A percentile compares a stretch with the other conserved stretches of the same genome.
These are phyloP conservation scores for Pogonus chalceus DNA, from an alignment of 1,140 invertebrate genomes.

Conservation along the genomic window DNA sequence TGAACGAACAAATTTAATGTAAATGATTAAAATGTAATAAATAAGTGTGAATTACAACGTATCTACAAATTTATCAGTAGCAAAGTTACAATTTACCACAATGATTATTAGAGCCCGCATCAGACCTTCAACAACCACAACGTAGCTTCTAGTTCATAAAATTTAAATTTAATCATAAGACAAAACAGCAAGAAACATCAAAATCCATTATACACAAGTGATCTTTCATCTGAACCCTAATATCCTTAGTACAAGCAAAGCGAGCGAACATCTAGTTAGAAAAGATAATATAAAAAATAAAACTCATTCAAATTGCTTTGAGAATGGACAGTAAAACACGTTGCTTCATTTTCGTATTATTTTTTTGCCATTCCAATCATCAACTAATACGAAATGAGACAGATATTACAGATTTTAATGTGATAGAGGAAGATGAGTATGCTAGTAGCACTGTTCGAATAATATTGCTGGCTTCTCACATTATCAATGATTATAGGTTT, in stretches of 20 bases:
- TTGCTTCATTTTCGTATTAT: not conserved
- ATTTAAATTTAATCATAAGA: conserved; percentile 3
- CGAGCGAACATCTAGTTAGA: not conserved
- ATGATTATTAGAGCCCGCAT: too few relatives aligned
- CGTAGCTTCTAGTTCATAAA: not conserved
- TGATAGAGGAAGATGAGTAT: not conserved
- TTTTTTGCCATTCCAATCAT: conserved; percentile 6
- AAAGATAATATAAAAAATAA: not conserved
- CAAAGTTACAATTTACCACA: too few relatives aligned
- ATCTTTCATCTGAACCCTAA: too few relatives aligned
- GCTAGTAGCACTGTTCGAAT: conserved; percentile 1
- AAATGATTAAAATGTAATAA: too few relatives aligned
- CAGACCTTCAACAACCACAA: too few relatives aligned
- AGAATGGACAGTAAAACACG: conserved; percentile 1
- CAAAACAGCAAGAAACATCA: conserved; percentile 8
- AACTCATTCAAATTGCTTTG: not conserved
- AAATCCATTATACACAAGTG: too few relatives aligned
- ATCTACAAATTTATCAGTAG: too few relatives aligned
- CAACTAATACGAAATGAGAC: not conserved
- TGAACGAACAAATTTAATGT: too few relatives aligned
- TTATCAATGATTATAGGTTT: conserved; percentile 2
- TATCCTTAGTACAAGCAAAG: too few relatives aligned
- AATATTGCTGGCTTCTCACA: conserved; percentile 3
- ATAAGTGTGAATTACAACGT: too few relatives aligned
- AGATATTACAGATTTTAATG: not conserved